These are phyloP conservation scores for Clarias gariepinus DNA, from an alignment of 2,113 vertebrate genomes.

Conservation along the genomic window DNA sequence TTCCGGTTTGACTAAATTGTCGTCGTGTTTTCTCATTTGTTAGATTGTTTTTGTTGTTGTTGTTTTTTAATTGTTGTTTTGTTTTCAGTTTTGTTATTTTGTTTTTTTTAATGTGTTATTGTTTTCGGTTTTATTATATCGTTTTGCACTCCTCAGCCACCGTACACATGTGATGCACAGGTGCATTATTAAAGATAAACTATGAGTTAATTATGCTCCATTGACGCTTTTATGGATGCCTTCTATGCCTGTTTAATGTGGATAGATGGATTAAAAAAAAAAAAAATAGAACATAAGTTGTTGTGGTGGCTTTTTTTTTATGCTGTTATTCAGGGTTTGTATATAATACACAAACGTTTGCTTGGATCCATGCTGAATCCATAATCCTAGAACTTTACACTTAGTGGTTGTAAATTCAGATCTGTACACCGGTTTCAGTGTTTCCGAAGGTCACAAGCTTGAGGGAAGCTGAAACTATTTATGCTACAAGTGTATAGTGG, in stretches of 20 bases:
- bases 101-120: no score
- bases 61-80: no score
- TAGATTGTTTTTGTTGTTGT: no score
- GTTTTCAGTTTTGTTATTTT: no score
- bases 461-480: constrained; percentile 22
- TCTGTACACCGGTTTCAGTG: not conserved
- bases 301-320: not conserved
- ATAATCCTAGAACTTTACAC: not conserved
- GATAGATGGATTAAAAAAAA: no score
- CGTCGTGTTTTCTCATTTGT: no score
- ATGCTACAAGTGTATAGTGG: constrained; percentile 5
- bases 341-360: not conserved
- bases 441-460: constrained; percentile 21
- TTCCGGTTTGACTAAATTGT: no score
- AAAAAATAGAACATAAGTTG: not conserved
- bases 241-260: not conserved
- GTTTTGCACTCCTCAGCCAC: no score
- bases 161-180: not conserved
- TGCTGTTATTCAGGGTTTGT: not conserved
- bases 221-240: not conserved
- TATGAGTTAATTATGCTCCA: not conserved
- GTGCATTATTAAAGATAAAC: not conserved
- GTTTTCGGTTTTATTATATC: no score
- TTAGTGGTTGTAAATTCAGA: not conserved
- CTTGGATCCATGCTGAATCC: not conserved